Base-by-base conservation (phyloP, 2,113 vertebrate genomes). In the Tachuris rubrigastra region DNA sequence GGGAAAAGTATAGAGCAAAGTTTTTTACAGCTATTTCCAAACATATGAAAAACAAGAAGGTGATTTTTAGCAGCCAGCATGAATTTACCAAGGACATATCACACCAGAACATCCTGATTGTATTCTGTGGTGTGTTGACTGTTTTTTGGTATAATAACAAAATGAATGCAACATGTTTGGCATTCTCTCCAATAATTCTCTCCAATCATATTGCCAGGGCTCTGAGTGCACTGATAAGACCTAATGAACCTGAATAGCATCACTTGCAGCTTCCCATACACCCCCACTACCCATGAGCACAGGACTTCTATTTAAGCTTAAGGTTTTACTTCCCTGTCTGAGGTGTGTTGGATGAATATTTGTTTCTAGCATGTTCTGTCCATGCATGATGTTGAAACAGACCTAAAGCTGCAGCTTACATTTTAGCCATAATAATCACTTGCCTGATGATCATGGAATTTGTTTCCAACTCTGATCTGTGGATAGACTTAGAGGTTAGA, bases 341-440 rank as follows among this genome's bases (percentile, higher is more conserved):
- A 35, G 22, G 2, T 68, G 33, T 44, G 11, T 12, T 63, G 8
- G 31, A 33, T 25, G 14, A 52, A 8, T 16, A 13, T 10, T 76
- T 13, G 8, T 31, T 12, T 37, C 7, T 60, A 17, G 12, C 0
- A 10, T 20, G 12, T 3, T 7, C 5, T 52, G 4, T 15, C 3
- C 3, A 31, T 44, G 13, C 13, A 35, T 2, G 3, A 12, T 37
- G 5, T 19, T 42, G 31, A 58, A 62, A 13, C 4, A 56, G 14
- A 72, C 8, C 4, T 72, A 52, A 72, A 85, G 15, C 12, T 12
- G 3, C 39, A 4, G 14, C 9, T 42, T 75, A 9, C 5, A 19
- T 66, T 41, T 44, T 75, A 46, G 31, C 5, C 41, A 8, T 21
- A 37, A 15, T 56, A 56, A 50, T 65, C 10, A 35, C 17, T 22